phyloP scores from a whole-genome alignment of 2,888 invertebrate genomes.

The Microctonus hyperodae region DNA sequence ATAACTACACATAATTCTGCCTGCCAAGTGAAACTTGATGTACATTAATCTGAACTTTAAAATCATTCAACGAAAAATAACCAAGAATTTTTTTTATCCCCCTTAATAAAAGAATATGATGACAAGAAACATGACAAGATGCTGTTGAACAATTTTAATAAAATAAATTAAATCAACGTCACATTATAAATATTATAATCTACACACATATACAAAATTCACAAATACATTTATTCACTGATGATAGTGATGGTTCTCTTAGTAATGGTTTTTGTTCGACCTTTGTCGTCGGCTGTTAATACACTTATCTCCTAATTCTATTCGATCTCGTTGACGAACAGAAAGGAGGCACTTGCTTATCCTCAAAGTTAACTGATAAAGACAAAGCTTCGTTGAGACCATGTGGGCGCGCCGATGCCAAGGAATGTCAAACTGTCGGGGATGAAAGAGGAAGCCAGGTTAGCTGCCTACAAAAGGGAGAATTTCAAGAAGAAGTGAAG shows the following conservation, averaged over 20 bases:
- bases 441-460: neutral
- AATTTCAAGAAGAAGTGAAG: neutral
- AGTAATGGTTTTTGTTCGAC: slow-evolving; percentile 11
- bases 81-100: neutral
- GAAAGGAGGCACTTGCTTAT: slow-evolving; percentile 20
- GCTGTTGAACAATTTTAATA: slow-evolving; percentile 2
- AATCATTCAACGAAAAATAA: neutral
- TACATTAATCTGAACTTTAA: neutral
- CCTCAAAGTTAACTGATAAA: slow-evolving; percentile 17
- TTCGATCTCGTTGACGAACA: slow-evolving; percentile 33
- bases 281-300: slow-evolving; percentile 38
- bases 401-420: neutral
- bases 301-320: slow-evolving; percentile 44
- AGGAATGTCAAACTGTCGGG: neutral
- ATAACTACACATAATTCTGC: neutral
- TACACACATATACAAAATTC: neutral
- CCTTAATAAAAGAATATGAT: neutral
- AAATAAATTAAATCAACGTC: slow-evolving; percentile 5
- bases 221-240: neutral
- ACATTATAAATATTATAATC: neutral
- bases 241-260: neutral
- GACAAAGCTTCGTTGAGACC: neutral
- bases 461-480: neutral
- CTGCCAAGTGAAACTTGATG: neutral
- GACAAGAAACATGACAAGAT: neutral